Base-by-base conservation (phyloP, 2,797 vertebrate species). In the Clarias pachynema region DNA sequence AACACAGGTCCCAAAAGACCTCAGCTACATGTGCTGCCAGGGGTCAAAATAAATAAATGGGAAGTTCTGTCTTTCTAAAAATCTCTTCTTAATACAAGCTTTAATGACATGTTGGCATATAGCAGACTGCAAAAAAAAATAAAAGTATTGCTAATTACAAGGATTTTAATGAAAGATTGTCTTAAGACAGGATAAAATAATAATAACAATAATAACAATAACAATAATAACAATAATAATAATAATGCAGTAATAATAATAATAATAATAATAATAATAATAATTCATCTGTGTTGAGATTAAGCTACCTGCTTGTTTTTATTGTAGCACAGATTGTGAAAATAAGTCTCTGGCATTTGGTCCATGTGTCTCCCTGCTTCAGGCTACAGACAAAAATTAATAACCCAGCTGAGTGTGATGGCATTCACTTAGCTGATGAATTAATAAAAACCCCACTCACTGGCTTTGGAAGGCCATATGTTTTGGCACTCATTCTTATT, bases 281-380 rank as follows among this genome's bases (percentile, higher is more conserved):
- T 20, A 20, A 4, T 18, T n/a, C n/a, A 91, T 91, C 86, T 86
- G 49, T 86, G 87, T 87, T 86, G 31, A 31, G 26, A 57, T 86
- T 85, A 89, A 86, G 85, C 84, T 87, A 29, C 62, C 22, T 40
- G 5, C 77, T 86, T 85, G 85, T 89, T 89, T 66, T 79, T 89
- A 53, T 53, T 74, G 16, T 18, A 74, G 15, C 44, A 53, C 44
- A 26, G 20, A n/a, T 72, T 74, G 44, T 78, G 20, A 83, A 85
- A 83, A 81, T 66, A 75, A 82, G 66, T 40, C 44, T 15, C 20
- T 26, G 26, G 15, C 73, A 56, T 60, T 79, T 49, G 29, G 22
- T 72, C 69, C 37, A 40, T 44, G 22, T 72, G 34, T 34, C 37
- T 56, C 20, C 59, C 16, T 40, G 49, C 73, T 78, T 80, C 37